A percentile compares a stretch with the other conserved stretches of the same genome.
phyloP scores from a whole-genome alignment of 2,113 vertebrate genomes.

The Amia ocellicauda region DNA sequence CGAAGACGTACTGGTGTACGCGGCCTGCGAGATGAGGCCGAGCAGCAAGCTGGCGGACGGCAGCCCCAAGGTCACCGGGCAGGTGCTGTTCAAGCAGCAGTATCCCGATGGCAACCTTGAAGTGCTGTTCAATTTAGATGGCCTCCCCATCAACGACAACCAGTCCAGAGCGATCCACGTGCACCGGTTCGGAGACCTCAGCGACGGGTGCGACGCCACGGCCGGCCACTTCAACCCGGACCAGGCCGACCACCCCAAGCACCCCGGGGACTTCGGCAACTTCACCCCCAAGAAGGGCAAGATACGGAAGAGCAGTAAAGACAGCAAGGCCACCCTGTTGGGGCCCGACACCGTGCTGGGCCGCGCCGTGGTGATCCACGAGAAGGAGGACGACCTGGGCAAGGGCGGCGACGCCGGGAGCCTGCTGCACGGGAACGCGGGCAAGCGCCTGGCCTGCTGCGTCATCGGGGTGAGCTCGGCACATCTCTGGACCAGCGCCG shows the following conservation, averaged over 20 bases:
- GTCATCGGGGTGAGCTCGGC: slow-evolving; percentile 68
- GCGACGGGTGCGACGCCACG: slow-evolving; percentile 72
- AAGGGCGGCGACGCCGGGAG: slow-evolving; percentile 76
- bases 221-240: slow-evolving; percentile 84
- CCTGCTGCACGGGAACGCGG: slow-evolving; percentile 83
- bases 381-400: slow-evolving; percentile 81
- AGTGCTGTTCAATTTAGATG: slow-evolving; percentile 66
- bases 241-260: slow-evolving; percentile 67
- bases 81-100: slow-evolving; percentile 73
- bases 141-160: slow-evolving; percentile 57
- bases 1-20: slow-evolving; percentile 50
- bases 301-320: slow-evolving; percentile 45
- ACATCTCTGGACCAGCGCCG: slow-evolving; percentile 55
- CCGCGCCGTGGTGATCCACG: slow-evolving; percentile 82
- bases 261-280: slow-evolving; percentile 94
- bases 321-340: slow-evolving; percentile 65
- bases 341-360: slow-evolving; percentile 72
- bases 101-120: slow-evolving; percentile 55
- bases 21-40: slow-evolving; percentile 73
- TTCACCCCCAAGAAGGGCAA: slow-evolving; percentile 69
- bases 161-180: slow-evolving; percentile 78
- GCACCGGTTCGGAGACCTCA: slow-evolving; percentile 83
- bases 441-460: slow-evolving; percentile 85
- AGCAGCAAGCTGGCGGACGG: slow-evolving; percentile 54
- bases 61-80: slow-evolving; percentile 70